Base-by-base conservation (phyloP, 37 sponge, comb jelly and placozoan species). In the Mnemiopsis leidyi region DNA sequence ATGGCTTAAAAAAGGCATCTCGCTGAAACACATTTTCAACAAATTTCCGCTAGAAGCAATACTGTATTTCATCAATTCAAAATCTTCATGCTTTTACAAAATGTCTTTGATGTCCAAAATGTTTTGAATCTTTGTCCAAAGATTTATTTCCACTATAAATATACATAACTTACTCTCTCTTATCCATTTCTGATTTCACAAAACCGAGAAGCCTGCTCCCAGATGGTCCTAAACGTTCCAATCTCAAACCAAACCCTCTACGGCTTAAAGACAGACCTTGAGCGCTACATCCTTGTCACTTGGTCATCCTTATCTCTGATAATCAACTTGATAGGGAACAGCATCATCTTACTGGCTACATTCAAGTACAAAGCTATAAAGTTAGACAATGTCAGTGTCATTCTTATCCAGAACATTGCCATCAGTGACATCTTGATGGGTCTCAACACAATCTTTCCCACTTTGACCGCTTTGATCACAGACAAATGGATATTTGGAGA, bases 331-430 rank as follows among this genome's bases (percentile, higher is more conserved):
- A 2, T 39, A 0, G 90, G 90, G 29, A 85, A 85, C 48, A 39
- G n/a, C 90, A 23, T 85, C 26, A 85, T 85, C 61, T 33, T 85
- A 25, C 30, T 85, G 40, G 40, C 90, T 26, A 40, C 90, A 2
- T n/a, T 25, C 25, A 1, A 21, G 90, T 39, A 85, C 90, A 85
- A 85, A n/a, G n/a, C 36, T 18, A 85, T 85, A 35, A 85, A 85
- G 25, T 25, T 85, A n/a, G 90, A 85, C 29, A 40, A 2, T 0
- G 35, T 85, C 48, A 36, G 38, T 39, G 90, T 85, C 48, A 61
- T 39, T 1, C 24, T 85, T n/a, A 85, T 85, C 7, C 7, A 85
- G 48, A 85, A 85, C 61, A 85, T 85, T 39, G 90, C 90, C 18
- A n/a, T 85, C 24, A 40, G 61, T 26, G 90, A 85, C 29, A 38